Base-by-base conservation (phyloP, 1,140 invertebrate genomes). In the Drosophila carrolli region DNA sequence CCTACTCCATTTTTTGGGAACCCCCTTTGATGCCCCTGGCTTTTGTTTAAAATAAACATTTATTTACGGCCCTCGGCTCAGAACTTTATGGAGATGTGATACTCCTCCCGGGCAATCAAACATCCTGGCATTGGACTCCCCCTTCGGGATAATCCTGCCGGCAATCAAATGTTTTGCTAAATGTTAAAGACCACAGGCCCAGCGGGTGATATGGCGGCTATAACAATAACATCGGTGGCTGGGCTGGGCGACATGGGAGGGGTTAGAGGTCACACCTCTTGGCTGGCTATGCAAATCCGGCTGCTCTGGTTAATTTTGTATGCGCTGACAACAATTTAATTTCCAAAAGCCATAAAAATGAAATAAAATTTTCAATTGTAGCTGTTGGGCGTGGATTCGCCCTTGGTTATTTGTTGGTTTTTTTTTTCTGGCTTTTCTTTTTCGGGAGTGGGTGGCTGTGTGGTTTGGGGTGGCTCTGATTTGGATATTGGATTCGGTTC, bases 291-390 rank as follows among this genome's bases (percentile, higher is more conserved):
- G 73, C 73, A 76, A 76, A 76, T 75, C 38, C 50, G 61, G 43
- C 47, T 19, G 56, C 73, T 73, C 66, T 71, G 65, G 65, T 86
- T 85, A 85, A 86, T 85, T 85, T 85, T 86, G 79, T 80, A 81
- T 86, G 62, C 78, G 73, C 8, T 75, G 74, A 82, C 78, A 86
- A 82, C 82, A 86, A 86, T 86, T 86, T 86, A 86, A 86, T 86
- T 86, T 76, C 66, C 83, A 78, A 79, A 85, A 82, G 82, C 83
- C 83, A 86, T 86, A 86, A 86, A 86, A 86, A 73, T 78, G 78
- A 82, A 88, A 86, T 82, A 82, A 82, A 88, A 86, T 80, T 71
- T 81, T 81, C 82, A 85, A 85, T 84, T 84, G 82, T 78, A 50
- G 78, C 78, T 48, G 70, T 61, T 81, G 75, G 72, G 66, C 65